A percentile compares a stretch with the other conserved stretches of the same genome.
phyloP scores from a whole-genome alignment of 2,888 invertebrate genomes.

The Argyra leucocephala region DNA sequence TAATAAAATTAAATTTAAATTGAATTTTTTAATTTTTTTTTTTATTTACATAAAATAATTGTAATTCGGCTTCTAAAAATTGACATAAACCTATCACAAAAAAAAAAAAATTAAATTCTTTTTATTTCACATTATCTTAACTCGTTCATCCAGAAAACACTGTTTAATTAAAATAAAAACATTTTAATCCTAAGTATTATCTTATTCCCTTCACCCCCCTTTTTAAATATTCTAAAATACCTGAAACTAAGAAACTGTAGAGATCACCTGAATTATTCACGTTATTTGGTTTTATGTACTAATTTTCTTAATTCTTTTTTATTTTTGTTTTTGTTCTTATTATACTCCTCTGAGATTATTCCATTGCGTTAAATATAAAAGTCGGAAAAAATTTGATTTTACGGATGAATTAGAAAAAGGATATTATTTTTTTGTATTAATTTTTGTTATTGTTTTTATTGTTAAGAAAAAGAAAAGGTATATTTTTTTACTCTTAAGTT shows the following conservation, averaged over 20 bases:
- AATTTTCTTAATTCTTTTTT: neutral
- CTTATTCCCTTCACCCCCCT: neutral
- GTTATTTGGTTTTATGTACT: slow-evolving; percentile 1
- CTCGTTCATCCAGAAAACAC: neutral
- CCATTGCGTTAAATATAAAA: slow-evolving; percentile 6
- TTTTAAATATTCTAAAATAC: neutral
- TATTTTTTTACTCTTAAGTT: neutral
- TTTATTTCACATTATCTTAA: neutral
- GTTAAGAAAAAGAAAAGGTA: neutral
- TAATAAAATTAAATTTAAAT: too few relatives aligned
- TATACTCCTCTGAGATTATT: slow-evolving; percentile 1
- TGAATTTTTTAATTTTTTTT: too few relatives aligned
- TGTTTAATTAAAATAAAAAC: slow-evolving; percentile 4
- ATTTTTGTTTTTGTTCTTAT: too few relatives aligned
- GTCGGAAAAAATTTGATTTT: slow-evolving; percentile 4
- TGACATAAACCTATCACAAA: neutral
- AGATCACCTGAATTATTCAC: slow-evolving; percentile 6
- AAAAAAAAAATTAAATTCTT: neutral
- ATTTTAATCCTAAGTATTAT: neutral
- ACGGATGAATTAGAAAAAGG: slow-evolving; percentile 3
- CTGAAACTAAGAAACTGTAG: neutral
- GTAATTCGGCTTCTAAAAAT: too few relatives aligned
- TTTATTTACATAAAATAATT: too few relatives aligned
- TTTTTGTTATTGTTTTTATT: neutral
- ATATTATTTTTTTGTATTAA: neutral